Conservation (phyloP, 2,888 invertebrate genomes). For the Eupithecia insigniata region DNA sequence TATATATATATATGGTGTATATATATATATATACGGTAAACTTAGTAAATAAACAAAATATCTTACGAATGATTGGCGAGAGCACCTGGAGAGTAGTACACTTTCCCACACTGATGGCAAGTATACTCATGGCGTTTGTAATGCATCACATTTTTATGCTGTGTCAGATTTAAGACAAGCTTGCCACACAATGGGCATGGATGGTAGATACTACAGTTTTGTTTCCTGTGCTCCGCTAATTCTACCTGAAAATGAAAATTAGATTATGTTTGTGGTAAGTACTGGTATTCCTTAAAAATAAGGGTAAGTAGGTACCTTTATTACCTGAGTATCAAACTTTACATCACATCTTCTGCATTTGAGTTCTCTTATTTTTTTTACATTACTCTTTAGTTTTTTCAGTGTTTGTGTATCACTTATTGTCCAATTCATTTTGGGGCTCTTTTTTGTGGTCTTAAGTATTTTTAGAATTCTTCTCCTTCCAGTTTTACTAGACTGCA, state of each 20-base stretch:
- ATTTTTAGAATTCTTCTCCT: slow-evolving; percentile 22
- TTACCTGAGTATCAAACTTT: slow-evolving; percentile 47
- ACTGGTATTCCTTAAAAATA: neutral
- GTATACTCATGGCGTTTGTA: slow-evolving; percentile 42
- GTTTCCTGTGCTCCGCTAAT: slow-evolving; percentile 39
- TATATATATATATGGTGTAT: too few species aligned
- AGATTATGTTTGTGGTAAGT: neutral
- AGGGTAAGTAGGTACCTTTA: neutral
- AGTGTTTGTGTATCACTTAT: slow-evolving; percentile 21
- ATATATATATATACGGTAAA: too few species aligned
- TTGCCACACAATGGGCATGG: slow-evolving; percentile 48
- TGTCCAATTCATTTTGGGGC: slow-evolving; percentile 15
- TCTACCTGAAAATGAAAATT: slow-evolving; percentile 34
- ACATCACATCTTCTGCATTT: slow-evolving; percentile 46
- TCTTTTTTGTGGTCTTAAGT: slow-evolving; percentile 19
- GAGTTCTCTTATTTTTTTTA: slow-evolving; percentile 27
- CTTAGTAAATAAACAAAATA: slow-evolving; percentile 1
- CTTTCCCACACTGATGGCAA: slow-evolving; percentile 50
- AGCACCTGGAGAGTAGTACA: slow-evolving; percentile 44
- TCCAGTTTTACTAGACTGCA: slow-evolving; percentile 15
- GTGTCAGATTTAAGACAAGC: slow-evolving; percentile 44
- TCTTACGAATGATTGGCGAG: slow-evolving; percentile 47
- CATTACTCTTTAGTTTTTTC: slow-evolving; percentile 15
- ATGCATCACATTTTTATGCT: slow-evolving; percentile 45
- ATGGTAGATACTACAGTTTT: slow-evolving; percentile 39